Percentiles rank a stretch among this genome's conserved stretches.
phyloP scores from a whole-genome alignment of 2,888 invertebrate genomes.

The Cenopis cana region DNA sequence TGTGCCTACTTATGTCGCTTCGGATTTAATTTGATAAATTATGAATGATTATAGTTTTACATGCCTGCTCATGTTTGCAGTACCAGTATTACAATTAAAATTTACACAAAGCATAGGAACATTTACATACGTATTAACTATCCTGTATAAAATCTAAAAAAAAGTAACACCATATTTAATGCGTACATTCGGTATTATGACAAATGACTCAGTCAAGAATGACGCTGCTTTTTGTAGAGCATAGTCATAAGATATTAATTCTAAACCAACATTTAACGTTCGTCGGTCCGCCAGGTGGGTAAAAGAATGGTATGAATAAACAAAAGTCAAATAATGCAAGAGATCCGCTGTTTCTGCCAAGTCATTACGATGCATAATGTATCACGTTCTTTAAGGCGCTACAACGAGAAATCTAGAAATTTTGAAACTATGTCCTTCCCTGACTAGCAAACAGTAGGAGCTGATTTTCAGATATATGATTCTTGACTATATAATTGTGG shows the following conservation, averaged over 20 bases:
- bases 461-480: no score
- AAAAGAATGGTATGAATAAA: slow-evolving; percentile 62
- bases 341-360: slow-evolving; percentile 63
- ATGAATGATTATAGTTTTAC: not conserved
- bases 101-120: slow-evolving; percentile 4
- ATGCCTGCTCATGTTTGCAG: not conserved
- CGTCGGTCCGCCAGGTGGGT: slow-evolving; percentile 47
- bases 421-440: no score
- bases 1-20: not conserved
- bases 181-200: slow-evolving; percentile 12
- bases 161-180: not conserved
- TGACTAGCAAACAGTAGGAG: no score
- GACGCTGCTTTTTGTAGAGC: slow-evolving; percentile 18
- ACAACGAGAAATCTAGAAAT: no score
- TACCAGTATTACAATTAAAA: slow-evolving; percentile 24
- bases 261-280: slow-evolving; percentile 40
- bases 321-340: slow-evolving; percentile 69
- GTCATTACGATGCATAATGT: slow-evolving; percentile 62
- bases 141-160: slow-evolving; percentile 1
- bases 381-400: slow-evolving; percentile 40
- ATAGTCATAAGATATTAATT: slow-evolving; percentile 28
- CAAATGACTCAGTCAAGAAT: slow-evolving; percentile 29
- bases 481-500: no score
- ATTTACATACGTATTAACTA: slow-evolving; percentile 15
- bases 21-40: not conserved